Conservation (phyloP, 1,140 invertebrate species). For the Drosophila subobscura region DNA sequence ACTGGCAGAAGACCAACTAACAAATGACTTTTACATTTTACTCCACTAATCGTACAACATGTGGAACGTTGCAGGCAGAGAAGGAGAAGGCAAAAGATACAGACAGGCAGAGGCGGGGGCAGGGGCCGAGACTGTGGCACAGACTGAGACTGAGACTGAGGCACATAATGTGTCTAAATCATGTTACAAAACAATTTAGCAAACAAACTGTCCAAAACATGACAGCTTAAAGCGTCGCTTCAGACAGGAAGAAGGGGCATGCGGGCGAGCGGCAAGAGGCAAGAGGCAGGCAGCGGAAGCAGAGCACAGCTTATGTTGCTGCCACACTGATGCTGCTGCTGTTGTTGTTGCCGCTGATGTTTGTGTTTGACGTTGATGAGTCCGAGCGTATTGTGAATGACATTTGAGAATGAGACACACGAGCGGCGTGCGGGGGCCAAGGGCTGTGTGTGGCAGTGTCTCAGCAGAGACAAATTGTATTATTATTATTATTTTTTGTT, state of each 20-base stretch:
- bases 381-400: slow-evolving; percentile 71
- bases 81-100: slow-evolving; percentile 2
- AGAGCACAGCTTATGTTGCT: neutral
- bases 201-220: slow-evolving; percentile 81
- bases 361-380: slow-evolving; percentile 70
- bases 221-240: slow-evolving; percentile 72
- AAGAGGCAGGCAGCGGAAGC: neutral
- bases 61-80: slow-evolving; percentile 28
- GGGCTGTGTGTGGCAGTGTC: neutral
- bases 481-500: slow-evolving; percentile 31
- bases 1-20: slow-evolving; percentile 6
- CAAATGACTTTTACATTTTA: slow-evolving; percentile 41
- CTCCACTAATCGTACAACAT: slow-evolving; percentile 32
- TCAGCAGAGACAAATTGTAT: slow-evolving; percentile 45
- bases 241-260: slow-evolving; percentile 30
- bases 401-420: slow-evolving; percentile 43
- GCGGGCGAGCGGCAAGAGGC: too few species aligned
- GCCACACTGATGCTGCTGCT: slow-evolving; percentile 3
- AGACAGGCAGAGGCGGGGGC: neutral
- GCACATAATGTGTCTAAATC: slow-evolving; percentile 61
- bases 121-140: neutral
- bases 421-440: neutral
- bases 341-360: slow-evolving; percentile 16
- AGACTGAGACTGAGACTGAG: slow-evolving; percentile 1
- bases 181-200: slow-evolving; percentile 81